A percentile compares a stretch with the other conserved stretches of the same genome.
Conservation (phyloP, 2,888 invertebrate species). For the Epirrhoe alternata region DNA sequence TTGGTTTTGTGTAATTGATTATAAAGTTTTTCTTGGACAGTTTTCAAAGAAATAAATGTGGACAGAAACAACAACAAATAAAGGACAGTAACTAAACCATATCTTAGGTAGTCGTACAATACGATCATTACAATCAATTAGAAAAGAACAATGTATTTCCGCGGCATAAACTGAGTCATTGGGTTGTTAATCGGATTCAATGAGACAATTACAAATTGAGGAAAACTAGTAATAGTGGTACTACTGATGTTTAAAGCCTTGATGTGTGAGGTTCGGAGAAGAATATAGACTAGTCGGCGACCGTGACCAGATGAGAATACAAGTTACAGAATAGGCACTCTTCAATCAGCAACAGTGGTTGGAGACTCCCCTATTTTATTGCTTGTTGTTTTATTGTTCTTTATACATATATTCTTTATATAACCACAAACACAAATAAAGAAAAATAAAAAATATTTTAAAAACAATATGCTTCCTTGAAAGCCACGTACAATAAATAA, state of each 20-base stretch:
- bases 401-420: background rate
- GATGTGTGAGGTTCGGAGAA: slow-evolving; percentile 10
- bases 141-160: slow-evolving; percentile 1
- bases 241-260: slow-evolving; percentile 18
- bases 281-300: slow-evolving; percentile 37
- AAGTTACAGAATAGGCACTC: too few relatives aligned
- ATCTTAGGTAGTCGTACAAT: background rate
- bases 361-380: background rate
- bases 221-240: slow-evolving; percentile 8
- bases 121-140: background rate
- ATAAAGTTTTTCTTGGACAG: too few relatives aligned
- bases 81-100: background rate
- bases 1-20: too few relatives aligned
- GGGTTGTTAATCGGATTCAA: background rate
- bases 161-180: background rate
- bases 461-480: background rate
- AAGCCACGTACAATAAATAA: background rate
- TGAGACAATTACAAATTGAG: slow-evolving; percentile 12
- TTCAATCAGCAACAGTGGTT: too few relatives aligned
- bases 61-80: too few relatives aligned
- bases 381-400: slow-evolving; percentile 5
- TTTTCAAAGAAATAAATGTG: too few relatives aligned
- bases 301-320: slow-evolving; percentile 27
- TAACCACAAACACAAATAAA: background rate
- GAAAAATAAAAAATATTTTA: background rate